Conservation (phyloP, 2,113 vertebrate genomes). For the Lepisosteus oculatus region DNA sequence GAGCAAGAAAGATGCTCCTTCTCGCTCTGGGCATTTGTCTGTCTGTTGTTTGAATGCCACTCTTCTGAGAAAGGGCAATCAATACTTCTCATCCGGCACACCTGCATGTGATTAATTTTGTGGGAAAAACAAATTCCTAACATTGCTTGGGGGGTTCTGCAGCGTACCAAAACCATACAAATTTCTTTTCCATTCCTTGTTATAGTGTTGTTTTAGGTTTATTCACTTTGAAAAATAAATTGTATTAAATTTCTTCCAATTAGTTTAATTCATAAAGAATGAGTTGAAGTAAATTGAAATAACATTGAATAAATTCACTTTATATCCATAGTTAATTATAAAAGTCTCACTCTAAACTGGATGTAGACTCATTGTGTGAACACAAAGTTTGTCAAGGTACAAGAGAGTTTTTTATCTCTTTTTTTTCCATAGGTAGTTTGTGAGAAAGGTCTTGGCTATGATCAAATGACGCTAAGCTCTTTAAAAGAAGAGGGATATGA, state of each 20-base stretch:
- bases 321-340: too few relatives aligned
- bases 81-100: conserved; percentile 82
- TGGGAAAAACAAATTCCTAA: conserved; percentile 71
- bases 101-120: conserved; percentile 83
- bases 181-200: conserved; percentile 46
- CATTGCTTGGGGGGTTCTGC: conserved; percentile 70
- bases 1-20: conserved; percentile 61
- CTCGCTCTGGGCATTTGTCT: conserved; percentile 77
- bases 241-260: background rate
- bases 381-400: too few relatives aligned
- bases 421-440: conserved; percentile 72
- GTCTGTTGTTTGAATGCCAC: conserved; percentile 84
- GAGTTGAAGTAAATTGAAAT: background rate
- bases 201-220: conserved; percentile 11
- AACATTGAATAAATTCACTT: background rate
- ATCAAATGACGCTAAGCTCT: conserved; percentile 72
- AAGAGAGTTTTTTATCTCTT: background rate
- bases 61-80: conserved; percentile 87
- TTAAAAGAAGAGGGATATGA: conserved; percentile 78
- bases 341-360: too few relatives aligned
- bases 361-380: too few relatives aligned
- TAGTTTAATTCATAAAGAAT: background rate
- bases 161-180: conserved; percentile 62
- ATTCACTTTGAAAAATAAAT: conserved; percentile 2
- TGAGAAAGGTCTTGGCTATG: conserved; percentile 69